Percentiles rank a stretch among this genome's conserved stretches.
These are phyloP conservation scores for Phaonia tiefii DNA, from an alignment of 2,888 invertebrate species.

Conservation along the genomic window DNA sequence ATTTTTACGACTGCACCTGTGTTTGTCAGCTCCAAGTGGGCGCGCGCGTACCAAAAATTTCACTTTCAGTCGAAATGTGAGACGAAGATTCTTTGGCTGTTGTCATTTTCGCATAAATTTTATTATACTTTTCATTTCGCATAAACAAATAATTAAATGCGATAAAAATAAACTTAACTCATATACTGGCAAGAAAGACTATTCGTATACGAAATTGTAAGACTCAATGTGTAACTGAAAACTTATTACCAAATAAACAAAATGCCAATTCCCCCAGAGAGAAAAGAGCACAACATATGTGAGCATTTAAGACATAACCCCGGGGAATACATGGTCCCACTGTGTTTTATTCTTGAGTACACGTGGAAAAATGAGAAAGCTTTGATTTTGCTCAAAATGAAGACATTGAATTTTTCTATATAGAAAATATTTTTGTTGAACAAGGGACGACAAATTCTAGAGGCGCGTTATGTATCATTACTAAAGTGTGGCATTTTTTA, in stretches of 20 bases:
- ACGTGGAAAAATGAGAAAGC: too few relatives aligned
- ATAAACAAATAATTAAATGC: slow-evolving; percentile 36
- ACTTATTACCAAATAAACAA: background rate
- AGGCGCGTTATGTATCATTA: too few relatives aligned
- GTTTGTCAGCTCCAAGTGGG: background rate
- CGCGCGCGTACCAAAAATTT: background rate
- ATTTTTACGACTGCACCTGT: background rate
- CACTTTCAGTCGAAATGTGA: slow-evolving; percentile 27
- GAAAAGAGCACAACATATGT: too few relatives aligned
- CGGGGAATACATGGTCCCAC: too few relatives aligned
- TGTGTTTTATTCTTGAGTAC: too few relatives aligned
- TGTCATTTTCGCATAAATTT: slow-evolving; percentile 7
- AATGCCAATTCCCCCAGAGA: too few relatives aligned
- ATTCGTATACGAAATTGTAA: background rate
- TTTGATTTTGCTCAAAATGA: too few relatives aligned
- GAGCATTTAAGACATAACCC: background rate
- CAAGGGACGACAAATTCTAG: too few relatives aligned
- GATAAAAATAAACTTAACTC: slow-evolving; percentile 19
- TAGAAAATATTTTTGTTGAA: too few relatives aligned
- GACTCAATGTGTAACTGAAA: background rate
- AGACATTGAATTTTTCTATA: too few relatives aligned
- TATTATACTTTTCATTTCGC: slow-evolving; percentile 20
- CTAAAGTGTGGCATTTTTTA: too few relatives aligned
- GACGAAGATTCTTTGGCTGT: background rate
- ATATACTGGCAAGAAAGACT: too few relatives aligned